phyloP scores from a whole-genome alignment of 1,140 invertebrate species.

The Drosophila ambigua region DNA sequence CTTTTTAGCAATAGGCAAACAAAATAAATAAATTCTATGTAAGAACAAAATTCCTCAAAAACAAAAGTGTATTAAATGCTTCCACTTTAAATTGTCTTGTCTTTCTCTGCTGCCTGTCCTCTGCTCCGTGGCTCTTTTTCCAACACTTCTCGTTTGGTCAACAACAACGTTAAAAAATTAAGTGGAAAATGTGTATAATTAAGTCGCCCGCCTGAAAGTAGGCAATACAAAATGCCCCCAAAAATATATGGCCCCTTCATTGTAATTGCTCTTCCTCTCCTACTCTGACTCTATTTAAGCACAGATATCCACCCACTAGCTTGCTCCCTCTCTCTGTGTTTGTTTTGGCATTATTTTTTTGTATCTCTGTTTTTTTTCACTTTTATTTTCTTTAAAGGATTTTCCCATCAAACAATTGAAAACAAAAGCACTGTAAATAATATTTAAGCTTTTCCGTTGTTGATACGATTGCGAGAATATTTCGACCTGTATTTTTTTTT shows the following conservation, averaged over 20 bases:
- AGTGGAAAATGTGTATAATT: conserved; percentile 69
- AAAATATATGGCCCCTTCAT: conserved; percentile 1
- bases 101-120: too few relatives aligned
- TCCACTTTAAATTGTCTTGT: too few relatives aligned
- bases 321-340: too few relatives aligned
- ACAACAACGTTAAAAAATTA: conserved; percentile 41
- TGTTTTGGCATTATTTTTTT: neutral
- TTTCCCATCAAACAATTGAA: neutral
- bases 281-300: neutral
- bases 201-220: conserved; percentile 62
- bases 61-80: neutral
- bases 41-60: neutral
- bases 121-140: too few relatives aligned
- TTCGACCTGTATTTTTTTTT: too few relatives aligned
- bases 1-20: too few relatives aligned
- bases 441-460: too few relatives aligned
- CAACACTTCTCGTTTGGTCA: too few relatives aligned
- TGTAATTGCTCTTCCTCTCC: neutral
- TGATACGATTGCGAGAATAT: too few relatives aligned
- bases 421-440: conserved; percentile 3
- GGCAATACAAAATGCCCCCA: conserved; percentile 41
- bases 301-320: too few relatives aligned
- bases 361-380: conserved; percentile 6
- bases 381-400: conserved; percentile 6
- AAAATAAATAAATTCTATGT: too few relatives aligned